These are phyloP conservation scores for Lethrus apterus DNA, from an alignment of 1,140 invertebrate species.

Conservation along the genomic window DNA sequence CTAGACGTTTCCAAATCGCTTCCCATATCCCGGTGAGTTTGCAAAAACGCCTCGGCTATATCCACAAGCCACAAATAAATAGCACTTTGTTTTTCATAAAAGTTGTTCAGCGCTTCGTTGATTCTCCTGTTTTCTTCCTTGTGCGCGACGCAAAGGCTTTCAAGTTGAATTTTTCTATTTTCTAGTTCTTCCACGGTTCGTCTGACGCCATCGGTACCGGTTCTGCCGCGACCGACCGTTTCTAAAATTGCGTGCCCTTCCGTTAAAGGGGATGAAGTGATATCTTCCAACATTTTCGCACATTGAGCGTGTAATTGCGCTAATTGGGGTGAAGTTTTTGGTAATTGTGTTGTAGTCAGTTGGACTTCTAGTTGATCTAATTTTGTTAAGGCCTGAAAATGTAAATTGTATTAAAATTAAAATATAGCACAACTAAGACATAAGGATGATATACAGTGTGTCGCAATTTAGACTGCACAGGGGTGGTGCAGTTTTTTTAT, in stretches of 20 bases:
- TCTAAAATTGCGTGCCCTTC: conserved; percentile 69
- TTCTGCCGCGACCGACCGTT: conserved; percentile 54
- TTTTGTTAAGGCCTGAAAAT: conserved; percentile 58
- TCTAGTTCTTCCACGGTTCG: conserved; percentile 65
- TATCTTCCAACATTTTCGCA: conserved; percentile 56
- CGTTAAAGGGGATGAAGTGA: conserved; percentile 55
- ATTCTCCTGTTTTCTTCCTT: conserved; percentile 65
- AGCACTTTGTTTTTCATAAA: conserved; percentile 63
- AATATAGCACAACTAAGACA: too few relatives aligned
- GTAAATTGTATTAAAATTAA: too few relatives aligned
- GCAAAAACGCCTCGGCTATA: conserved; percentile 65
- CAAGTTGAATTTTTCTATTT: conserved; percentile 60
- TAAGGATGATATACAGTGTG: too few relatives aligned
- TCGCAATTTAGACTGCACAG: too few relatives aligned
- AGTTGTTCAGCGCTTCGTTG: conserved; percentile 57
- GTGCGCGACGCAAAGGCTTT: conserved; percentile 60
- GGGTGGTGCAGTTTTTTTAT: too few relatives aligned
- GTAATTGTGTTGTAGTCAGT: conserved; percentile 57
- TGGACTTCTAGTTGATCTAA: conserved; percentile 73
- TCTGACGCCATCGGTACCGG: conserved; percentile 62
- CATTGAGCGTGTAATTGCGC: conserved; percentile 59
- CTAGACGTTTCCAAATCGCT: conserved; percentile 58
- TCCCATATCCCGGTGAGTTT: conserved; percentile 69
- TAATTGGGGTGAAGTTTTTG: conserved; percentile 55
- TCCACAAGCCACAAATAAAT: conserved; percentile 64